phyloP scores from a whole-genome alignment of 1,140 invertebrate species.

The Zaprionus ghesquierei region DNA sequence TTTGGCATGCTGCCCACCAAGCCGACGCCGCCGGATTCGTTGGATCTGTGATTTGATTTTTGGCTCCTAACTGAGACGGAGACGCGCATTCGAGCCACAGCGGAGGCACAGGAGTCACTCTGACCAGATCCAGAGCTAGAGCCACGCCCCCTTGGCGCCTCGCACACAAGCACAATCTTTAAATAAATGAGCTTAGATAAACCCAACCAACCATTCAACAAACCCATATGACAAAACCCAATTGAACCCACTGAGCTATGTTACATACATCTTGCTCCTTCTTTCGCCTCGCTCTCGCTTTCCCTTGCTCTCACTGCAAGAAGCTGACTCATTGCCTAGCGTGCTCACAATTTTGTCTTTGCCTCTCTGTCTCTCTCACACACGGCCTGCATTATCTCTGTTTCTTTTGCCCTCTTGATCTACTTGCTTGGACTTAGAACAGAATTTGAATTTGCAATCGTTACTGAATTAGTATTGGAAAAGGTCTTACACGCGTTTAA shows the following conservation, averaged over 20 bases:
- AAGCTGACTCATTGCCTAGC: conserved; percentile 18
- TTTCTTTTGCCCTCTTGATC: background rate
- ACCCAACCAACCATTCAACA: background rate
- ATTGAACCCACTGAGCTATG: conserved; percentile 4
- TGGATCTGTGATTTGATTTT: conserved; percentile 83
- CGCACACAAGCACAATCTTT: conserved; percentile 51
- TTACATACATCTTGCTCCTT: background rate
- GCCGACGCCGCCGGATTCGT: conserved; percentile 81
- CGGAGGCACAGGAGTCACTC: background rate
- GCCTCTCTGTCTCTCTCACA: background rate
- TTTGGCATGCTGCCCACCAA: conserved; percentile 78
- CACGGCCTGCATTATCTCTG: background rate
- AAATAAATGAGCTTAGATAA: conserved; percentile 64
- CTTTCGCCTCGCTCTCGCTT: background rate
- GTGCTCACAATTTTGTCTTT: conserved; percentile 9
- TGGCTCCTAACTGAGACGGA: conserved; percentile 58
- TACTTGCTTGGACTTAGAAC: background rate
- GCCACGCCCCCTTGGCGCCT: background rate
- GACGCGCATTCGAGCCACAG: conserved; percentile 4
- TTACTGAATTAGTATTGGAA: background rate
- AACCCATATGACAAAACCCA: conserved; percentile 37
- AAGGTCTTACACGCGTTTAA: background rate
- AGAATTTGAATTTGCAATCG: background rate
- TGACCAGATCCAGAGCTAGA: background rate
- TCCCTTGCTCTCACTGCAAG: conserved; percentile 3